Conservation (phyloP, 2,113 vertebrate genomes). For the Potamarius usumacintae region DNA sequence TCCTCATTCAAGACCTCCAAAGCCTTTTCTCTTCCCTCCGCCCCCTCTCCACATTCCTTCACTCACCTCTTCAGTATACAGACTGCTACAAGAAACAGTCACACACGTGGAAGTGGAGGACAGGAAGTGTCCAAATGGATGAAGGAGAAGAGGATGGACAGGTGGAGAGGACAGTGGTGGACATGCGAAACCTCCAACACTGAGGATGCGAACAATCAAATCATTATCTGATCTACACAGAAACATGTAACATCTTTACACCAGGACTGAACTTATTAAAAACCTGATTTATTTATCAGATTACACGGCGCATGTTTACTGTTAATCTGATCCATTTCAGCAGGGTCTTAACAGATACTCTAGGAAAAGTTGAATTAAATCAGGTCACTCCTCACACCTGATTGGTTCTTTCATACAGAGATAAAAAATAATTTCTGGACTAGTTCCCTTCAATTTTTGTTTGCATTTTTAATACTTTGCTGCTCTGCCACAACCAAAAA, state of each 20-base stretch:
- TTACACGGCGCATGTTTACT: not conserved
- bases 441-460: not conserved
- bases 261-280: not conserved
- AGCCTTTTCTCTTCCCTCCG: not conserved
- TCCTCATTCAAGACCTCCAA: slow-evolving; percentile 17
- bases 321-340: not conserved
- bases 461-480: no score
- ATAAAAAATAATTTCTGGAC: not conserved
- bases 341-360: not conserved
- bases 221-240: not conserved
- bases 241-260: not conserved
- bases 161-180: slow-evolving; percentile 13
- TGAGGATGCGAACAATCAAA: not conserved
- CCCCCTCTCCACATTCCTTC: slow-evolving; percentile 10
- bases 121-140: slow-evolving; percentile 18
- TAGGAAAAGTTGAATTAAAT: not conserved
- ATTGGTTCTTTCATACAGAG: not conserved
- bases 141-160: slow-evolving; percentile 1
- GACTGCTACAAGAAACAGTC: not conserved
- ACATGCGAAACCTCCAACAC: slow-evolving; percentile 24
- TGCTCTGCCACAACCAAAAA: no score
- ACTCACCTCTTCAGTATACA: not conserved
- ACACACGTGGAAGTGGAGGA: not conserved
- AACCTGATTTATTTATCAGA: not conserved
- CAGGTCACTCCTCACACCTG: not conserved